Conservation (phyloP, 2,888 invertebrate genomes). For the Eupithecia pulchellata region DNA sequence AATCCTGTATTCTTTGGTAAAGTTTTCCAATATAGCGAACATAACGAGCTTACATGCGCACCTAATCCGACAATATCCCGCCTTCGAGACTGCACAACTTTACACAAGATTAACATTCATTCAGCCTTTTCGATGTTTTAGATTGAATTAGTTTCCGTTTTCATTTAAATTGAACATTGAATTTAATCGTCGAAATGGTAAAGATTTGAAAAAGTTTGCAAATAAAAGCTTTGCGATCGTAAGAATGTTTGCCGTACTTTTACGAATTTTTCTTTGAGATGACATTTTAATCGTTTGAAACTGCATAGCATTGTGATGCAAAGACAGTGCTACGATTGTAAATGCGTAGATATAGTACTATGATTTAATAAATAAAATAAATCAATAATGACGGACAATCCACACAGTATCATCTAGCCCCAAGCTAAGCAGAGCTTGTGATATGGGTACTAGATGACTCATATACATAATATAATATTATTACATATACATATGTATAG, state of each 20-base stretch:
- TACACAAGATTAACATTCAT: conserved; percentile 57
- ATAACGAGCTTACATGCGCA: conserved; percentile 69
- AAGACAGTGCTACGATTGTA: too few species aligned
- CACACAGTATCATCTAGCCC: too few species aligned
- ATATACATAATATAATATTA: too few species aligned
- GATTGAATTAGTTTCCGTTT: conserved; percentile 13
- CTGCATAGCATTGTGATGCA: background rate
- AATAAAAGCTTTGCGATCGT: background rate
- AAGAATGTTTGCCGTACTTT: background rate
- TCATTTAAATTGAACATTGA: conserved; percentile 14
- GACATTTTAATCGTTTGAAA: background rate
- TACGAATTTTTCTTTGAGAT: background rate
- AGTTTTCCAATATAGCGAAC: conserved; percentile 76
- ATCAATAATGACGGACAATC: too few species aligned
- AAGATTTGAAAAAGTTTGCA: conserved; percentile 2
- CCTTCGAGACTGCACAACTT: conserved; percentile 53
- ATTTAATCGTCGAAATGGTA: background rate
- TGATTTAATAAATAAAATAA: too few species aligned
- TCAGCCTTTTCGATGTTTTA: conserved; percentile 36
- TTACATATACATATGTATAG: too few species aligned
- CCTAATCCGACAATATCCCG: conserved; percentile 62
- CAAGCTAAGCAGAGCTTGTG: too few species aligned
- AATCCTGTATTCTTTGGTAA: conserved; percentile 72
- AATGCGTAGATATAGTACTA: too few species aligned
- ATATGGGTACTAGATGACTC: too few species aligned